These are phyloP conservation scores for Oryzias celebensis DNA, from an alignment of 2,113 vertebrate species.

Conservation along the genomic window DNA sequence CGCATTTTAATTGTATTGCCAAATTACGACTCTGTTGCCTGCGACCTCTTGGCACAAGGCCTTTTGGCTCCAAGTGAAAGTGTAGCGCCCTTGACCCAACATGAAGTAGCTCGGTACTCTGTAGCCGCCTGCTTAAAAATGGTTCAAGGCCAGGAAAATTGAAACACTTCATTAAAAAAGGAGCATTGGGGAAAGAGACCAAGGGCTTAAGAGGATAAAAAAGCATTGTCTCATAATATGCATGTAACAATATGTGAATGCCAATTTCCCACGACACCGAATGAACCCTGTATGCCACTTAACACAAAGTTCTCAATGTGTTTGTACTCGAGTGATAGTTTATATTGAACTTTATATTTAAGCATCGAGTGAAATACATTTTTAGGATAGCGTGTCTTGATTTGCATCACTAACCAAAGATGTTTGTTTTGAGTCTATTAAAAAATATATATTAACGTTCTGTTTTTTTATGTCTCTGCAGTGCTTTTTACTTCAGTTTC, in stretches of 20 bases:
- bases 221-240: neutral
- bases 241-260: neutral
- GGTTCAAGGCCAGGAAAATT: slow-evolving; percentile 35
- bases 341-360: neutral
- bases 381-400: slow-evolving; percentile 7
- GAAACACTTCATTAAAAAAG: slow-evolving; percentile 38
- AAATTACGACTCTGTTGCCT: slow-evolving; percentile 18
- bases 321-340: neutral
- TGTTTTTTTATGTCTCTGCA: no score
- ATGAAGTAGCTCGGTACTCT: slow-evolving; percentile 18
- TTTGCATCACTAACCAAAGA: neutral
- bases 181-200: neutral
- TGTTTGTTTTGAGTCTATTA: no score
- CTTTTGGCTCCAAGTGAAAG: slow-evolving; percentile 29
- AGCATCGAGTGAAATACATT: neutral
- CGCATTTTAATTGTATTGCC: slow-evolving; percentile 9
- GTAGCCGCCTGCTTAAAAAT: slow-evolving; percentile 29
- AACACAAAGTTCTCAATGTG: neutral
- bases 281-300: neutral
- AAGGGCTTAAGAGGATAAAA: slow-evolving; percentile 2
- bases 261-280: neutral
- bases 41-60: slow-evolving; percentile 16
- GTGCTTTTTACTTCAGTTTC: no score
- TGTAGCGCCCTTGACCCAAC: slow-evolving; percentile 33
- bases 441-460: no score